Percentiles rank a stretch among this genome's conserved stretches.
Conservation (phyloP, 2,888 invertebrate genomes). For the Anorthoa munda region DNA sequence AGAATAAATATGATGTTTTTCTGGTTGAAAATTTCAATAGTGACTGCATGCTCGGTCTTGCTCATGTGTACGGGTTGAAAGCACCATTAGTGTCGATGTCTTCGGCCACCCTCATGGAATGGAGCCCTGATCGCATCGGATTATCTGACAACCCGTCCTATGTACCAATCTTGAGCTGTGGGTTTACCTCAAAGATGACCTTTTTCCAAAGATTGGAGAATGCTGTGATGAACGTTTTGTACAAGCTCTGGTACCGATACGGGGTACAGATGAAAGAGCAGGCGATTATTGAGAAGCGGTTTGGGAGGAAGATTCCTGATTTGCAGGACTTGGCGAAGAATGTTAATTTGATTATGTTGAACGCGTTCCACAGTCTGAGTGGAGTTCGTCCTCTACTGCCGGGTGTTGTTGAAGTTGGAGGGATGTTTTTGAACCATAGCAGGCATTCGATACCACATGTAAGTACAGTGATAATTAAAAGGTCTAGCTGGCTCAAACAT, state of each 20-base stretch:
- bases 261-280: constrained; percentile 80
- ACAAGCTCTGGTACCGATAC: constrained; percentile 80
- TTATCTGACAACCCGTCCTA: constrained; percentile 73
- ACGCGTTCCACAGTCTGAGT: constrained; percentile 91
- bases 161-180: constrained; percentile 89
- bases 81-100: constrained; percentile 17
- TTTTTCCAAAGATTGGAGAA: constrained; percentile 88
- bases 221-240: constrained; percentile 74
- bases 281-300: constrained; percentile 82
- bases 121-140: constrained; percentile 29
- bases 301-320: constrained; percentile 87
- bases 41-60: constrained; percentile 92
- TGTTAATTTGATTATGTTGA: constrained; percentile 89
- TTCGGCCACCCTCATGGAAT: constrained; percentile 13
- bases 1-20: constrained; percentile 86
- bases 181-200: constrained; percentile 86
- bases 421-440: constrained; percentile 87
- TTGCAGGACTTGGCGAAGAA: constrained; percentile 88
- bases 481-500: too few species aligned
- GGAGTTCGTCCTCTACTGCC: constrained; percentile 90
- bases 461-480: constrained; percentile 61
- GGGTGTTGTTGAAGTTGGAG: constrained; percentile 92
- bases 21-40: constrained; percentile 92
- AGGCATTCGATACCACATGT: constrained; percentile 85
- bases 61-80: constrained; percentile 85